phyloP scores from a whole-genome alignment of 2,797 vertebrate species.

The Amblyopsis hoosieri region DNA sequence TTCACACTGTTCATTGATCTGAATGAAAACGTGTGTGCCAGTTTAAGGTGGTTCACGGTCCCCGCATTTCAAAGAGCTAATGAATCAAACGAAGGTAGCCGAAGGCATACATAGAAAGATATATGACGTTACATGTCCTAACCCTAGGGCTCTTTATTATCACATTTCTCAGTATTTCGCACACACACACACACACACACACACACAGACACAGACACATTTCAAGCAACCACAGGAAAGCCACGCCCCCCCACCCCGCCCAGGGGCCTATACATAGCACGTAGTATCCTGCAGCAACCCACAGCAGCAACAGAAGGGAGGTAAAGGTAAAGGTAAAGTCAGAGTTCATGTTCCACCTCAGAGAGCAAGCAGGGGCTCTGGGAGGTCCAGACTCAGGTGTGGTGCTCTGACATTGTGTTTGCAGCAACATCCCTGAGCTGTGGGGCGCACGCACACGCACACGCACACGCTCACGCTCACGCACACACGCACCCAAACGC shows the following conservation, averaged over 20 bases:
- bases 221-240: no score
- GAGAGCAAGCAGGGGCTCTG: no score
- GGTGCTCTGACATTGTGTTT: no score
- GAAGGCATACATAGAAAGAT: neutral
- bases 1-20: constrained; percentile 30
- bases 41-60: constrained; percentile 3
- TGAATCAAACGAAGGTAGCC: neutral
- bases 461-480: neutral
- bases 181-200: neutral
- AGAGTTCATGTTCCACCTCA: no score
- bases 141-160: neutral
- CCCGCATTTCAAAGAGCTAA: neutral
- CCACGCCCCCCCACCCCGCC: no score
- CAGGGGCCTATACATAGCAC: no score
- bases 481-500: neutral
- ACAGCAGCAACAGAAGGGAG: no score
- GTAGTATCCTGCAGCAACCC: no score
- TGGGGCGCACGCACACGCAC: neutral
- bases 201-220: neutral
- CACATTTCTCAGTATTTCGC: neutral
- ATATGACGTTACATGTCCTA: neutral
- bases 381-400: no score
- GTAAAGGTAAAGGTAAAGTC: no score
- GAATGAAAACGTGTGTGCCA: no score
- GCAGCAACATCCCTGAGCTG: no score